Conservation (phyloP, 2,113 vertebrate genomes). For the Pituophis catenifer region DNA sequence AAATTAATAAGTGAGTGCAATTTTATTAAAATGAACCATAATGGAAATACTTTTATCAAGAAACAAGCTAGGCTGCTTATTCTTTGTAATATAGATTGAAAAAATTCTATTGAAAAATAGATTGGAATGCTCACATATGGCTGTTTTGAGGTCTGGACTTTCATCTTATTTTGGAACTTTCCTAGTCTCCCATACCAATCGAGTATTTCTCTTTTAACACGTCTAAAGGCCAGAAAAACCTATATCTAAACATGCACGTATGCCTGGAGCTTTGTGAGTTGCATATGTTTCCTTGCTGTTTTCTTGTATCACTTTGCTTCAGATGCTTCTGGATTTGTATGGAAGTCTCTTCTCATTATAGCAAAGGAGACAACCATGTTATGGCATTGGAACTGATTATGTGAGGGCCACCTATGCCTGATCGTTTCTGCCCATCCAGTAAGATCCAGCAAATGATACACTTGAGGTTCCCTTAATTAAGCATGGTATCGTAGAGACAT, state of each 20-base stretch:
- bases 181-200: not conserved
- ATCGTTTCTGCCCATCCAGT: not conserved
- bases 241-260: not conserved
- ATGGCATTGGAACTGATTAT: not conserved
- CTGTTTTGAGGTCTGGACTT: not conserved
- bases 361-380: not conserved
- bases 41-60: not conserved
- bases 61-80: not conserved
- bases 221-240: not conserved
- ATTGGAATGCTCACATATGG: not conserved
- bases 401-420: not conserved
- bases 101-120: not conserved
- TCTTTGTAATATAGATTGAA: not conserved
- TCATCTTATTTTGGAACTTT: not conserved
- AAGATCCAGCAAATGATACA: not conserved
- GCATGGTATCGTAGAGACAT: not conserved
- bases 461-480: not conserved
- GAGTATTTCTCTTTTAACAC: not conserved
- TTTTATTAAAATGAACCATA: not conserved
- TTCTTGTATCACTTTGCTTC: not conserved
- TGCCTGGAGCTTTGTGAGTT: not conserved
- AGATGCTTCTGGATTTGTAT: not conserved
- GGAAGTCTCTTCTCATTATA: not conserved
- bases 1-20: not conserved
- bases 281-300: not conserved